Evolutionary conservation across 2,797 vertebrate genomes (phyloP), one percentile per base, ranked within the genome.

Genomic region (Syncerus caffer): DNA sequence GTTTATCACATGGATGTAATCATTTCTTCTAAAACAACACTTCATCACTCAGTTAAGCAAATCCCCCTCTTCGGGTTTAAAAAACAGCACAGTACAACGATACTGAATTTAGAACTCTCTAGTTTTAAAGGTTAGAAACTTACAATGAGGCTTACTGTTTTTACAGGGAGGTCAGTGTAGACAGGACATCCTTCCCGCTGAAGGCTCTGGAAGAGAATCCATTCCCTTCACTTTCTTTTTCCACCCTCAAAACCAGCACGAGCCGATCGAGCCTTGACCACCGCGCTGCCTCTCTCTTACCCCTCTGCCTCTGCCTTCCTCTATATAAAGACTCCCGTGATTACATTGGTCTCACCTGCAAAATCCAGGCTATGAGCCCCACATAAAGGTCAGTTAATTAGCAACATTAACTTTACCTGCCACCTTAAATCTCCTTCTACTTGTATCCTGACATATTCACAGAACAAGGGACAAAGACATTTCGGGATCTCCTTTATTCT

Each of bases 201-300:
- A 4, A 91, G 4, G 7, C 21, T 64, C 25, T 62, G 31, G n/a
- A 19, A 2, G 1, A 87, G 57, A 95, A 71, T 45, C 7, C 13
- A 57, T 23, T n/a, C 3, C 45, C 57, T 84, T 50, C 3, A 27
- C 0, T 67, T 51, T 23, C 38, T 67, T 45, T 17, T 3, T 57
- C 23, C 19, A 23, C 27, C 31, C 51, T 85, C 85, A 58, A 55
- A 87, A 25, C 2, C n/a, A 89, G 13, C 51, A 23, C 38, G 0
- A 7, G 6, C 3, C 1, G 3, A 0, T 6, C 11, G 1, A 27
- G 2, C 3, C 29, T 47, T 38, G 15, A 38, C 21, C n/a, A 25
- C 2, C 0, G 2, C 1, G 0, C 21, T 1, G 0, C 23, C 27
- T 2, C 13, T n/a, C 8, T 25, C 1, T 1, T 31, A 19, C 6